A percentile compares a stretch with the other conserved stretches of the same genome.
phyloP scores from a whole-genome alignment of 2,797 vertebrate species.

The Chelon auratus region DNA sequence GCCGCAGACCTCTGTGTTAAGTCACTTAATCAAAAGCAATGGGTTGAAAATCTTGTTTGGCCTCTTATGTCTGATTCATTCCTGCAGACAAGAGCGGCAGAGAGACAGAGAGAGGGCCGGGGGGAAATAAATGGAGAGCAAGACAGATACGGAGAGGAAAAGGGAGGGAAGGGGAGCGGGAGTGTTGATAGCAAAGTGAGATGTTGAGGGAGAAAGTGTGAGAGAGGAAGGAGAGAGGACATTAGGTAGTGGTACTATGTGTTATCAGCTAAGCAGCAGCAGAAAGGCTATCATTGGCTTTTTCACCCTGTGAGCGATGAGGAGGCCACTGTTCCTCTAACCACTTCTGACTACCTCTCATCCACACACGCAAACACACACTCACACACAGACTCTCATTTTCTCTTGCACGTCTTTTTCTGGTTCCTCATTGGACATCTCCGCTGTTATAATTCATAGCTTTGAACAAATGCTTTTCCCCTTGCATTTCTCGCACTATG shows the following conservation, averaged over 20 bases:
- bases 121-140: conserved; percentile 73
- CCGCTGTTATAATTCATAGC: conserved; percentile 5
- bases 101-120: conserved; percentile 72
- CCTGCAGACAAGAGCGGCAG: conserved; percentile 93
- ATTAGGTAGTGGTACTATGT: conserved; percentile 88
- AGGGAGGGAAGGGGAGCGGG: conserved; percentile 66
- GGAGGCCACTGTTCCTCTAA: conserved; percentile 83
- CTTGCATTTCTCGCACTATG: too few species aligned
- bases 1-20: conserved; percentile 95
- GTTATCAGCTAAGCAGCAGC: conserved; percentile 98
- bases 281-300: conserved; percentile 91
- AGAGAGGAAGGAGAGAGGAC: conserved; percentile 54
- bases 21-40: conserved; percentile 99
- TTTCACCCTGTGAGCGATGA: conserved; percentile 89
- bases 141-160: conserved; percentile 70
- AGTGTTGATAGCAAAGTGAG: conserved; percentile 69
- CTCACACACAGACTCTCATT: conserved; percentile 12
- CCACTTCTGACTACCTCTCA: conserved; percentile 83
- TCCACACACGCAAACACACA: conserved; percentile 50
- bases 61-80: conserved; percentile 97
- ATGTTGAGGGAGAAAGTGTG: conserved; percentile 51
- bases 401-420: conserved; percentile 10
- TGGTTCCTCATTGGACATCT: not conserved
- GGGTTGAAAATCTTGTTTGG: conserved; percentile 99
- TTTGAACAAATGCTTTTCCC: too few species aligned